Conservation (phyloP, 2,113 vertebrate genomes). For the Plotosus lineatus region DNA sequence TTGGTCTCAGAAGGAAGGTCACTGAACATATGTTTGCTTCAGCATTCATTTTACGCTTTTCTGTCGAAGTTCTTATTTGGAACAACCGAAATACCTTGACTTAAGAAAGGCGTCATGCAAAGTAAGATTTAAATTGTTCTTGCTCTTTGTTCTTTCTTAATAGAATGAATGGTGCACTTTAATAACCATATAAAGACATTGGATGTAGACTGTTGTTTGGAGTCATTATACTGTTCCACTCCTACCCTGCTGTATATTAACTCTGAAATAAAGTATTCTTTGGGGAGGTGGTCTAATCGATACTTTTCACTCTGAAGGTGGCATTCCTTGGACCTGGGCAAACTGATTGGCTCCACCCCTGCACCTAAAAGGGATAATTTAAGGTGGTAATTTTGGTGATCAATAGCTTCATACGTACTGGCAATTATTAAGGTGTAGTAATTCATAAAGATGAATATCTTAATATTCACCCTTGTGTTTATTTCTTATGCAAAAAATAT, state of each 20-base stretch:
- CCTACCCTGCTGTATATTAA: neutral
- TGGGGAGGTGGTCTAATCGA: neutral
- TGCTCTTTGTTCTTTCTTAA: neutral
- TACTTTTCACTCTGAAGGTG: slow-evolving; percentile 8
- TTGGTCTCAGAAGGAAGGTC: no score
- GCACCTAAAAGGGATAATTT: neutral
- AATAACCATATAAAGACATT: neutral
- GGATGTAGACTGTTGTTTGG: neutral
- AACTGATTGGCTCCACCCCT: neutral
- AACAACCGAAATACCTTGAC: neutral
- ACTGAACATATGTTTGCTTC: no score
- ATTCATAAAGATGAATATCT: no score
- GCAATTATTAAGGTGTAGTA: neutral
- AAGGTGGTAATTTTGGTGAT: neutral
- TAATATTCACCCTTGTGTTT: neutral
- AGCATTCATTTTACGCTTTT: no score
- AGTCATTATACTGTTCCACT: neutral
- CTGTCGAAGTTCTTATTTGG: no score
- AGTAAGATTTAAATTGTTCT: neutral
- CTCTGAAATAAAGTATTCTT: neutral
- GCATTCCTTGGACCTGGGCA: neutral
- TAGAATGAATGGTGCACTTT: neutral
- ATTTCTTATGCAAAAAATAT: neutral
- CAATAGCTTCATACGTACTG: neutral
- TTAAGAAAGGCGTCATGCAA: neutral